Evolutionary conservation across 2,113 vertebrate species (phyloP), one percentile per base, ranked within the genome.

Genomic region (Motacilla tschutschensis): DNA sequence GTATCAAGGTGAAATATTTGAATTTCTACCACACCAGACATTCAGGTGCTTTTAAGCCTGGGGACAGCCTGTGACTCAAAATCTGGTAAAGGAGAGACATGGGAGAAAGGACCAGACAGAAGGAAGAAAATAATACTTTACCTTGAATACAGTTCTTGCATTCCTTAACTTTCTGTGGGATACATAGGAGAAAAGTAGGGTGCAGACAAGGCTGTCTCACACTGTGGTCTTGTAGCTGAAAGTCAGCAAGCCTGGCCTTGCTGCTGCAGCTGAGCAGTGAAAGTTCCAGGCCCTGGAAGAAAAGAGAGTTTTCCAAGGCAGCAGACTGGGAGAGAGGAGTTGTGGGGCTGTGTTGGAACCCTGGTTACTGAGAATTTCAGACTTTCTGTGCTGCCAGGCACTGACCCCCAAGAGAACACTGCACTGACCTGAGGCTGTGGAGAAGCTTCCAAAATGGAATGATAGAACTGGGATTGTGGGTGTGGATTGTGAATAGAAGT

Each of bases 61-160:
- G 28, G 38, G 41, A 67, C 54, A 33, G 17, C 15, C 58, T 35
- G 31, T n/a, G 29, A 14, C 44, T 53, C 21, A 41, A 10, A 48
- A 18, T 6, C 19, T 8, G 1, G 5, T 7, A 1, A 46, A 81
- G 38, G 14, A 33, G 10, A 10, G 40, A 3, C 9, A 0, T 15
- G 22, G 12, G 6, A 25, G 31, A 43, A 60, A 60, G 33, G 15
- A 40, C 41, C 41, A 72, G 60, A 46, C 20, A 44, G 29, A 53
- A 33, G 13, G 31, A 22, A 54, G 53, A 33, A 54, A 53, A 53
- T n/a, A n/a, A n/a, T n/a, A 19, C 3, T 53, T 53, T 8, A 7
- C 40, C n/a, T 54, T 44, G 33, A 88, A 13, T 17, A 14, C 17
- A 78, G 3, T 41, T 79, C 46, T 17, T 63, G 5, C 28, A 17